Percentiles rank a stretch among this genome's conserved stretches.
Conservation (phyloP, 2,888 invertebrate genomes). For the Tiliacea citrago region DNA sequence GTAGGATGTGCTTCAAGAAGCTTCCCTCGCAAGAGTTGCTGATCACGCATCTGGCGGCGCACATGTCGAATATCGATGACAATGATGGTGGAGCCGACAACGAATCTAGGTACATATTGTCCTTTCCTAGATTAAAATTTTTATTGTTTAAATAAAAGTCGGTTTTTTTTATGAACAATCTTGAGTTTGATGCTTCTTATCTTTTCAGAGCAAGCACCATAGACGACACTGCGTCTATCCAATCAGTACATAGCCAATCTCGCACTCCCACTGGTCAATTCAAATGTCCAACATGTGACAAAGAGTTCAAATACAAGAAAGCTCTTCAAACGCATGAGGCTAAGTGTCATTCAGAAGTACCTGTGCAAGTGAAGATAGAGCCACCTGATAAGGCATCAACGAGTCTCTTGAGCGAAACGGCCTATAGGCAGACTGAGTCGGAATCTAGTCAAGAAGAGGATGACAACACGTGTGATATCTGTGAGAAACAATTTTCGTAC, state of each 20-base stretch:
- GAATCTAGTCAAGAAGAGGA: slow-evolving; percentile 86
- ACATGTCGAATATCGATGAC: slow-evolving; percentile 83
- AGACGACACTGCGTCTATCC: slow-evolving; percentile 77
- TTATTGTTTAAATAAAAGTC: background rate
- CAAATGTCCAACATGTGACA: slow-evolving; percentile 82
- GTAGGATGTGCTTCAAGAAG: slow-evolving; percentile 83
- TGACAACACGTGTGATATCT: slow-evolving; percentile 87
- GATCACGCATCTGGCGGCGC: slow-evolving; percentile 84
- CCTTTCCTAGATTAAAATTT: slow-evolving; percentile 11
- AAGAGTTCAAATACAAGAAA: slow-evolving; percentile 85
- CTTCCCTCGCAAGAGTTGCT: slow-evolving; percentile 81
- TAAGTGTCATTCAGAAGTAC: slow-evolving; percentile 70
- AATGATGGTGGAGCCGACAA: slow-evolving; percentile 70
- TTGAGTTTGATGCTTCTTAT: slow-evolving; percentile 19
- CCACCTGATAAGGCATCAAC: slow-evolving; percentile 75
- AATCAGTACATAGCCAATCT: slow-evolving; percentile 73
- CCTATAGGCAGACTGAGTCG: slow-evolving; percentile 74
- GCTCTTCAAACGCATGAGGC: slow-evolving; percentile 72
- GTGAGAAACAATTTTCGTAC: slow-evolving; percentile 88
- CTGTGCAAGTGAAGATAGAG: slow-evolving; percentile 76
- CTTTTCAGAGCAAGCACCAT: slow-evolving; percentile 76
- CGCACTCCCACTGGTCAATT: slow-evolving; percentile 62
- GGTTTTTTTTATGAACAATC: background rate
- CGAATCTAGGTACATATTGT: slow-evolving; percentile 77
- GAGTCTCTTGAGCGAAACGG: slow-evolving; percentile 71